Evolutionary conservation across 2,888 invertebrate species (phyloP).

Genomic region (Acanthosoma haemorrhoidale): DNA sequence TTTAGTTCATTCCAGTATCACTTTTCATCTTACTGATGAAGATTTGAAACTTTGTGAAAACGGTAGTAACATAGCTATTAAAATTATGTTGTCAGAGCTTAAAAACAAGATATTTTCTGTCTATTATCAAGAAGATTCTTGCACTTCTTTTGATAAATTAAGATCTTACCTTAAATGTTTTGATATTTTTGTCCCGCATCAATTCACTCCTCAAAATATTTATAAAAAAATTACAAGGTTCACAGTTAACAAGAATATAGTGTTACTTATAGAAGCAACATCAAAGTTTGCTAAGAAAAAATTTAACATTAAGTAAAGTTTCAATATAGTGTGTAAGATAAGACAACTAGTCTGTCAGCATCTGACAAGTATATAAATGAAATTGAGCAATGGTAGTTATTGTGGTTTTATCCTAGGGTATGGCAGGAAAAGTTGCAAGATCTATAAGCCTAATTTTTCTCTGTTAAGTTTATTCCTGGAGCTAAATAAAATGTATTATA

Average conservation of each 20-base stretch:
- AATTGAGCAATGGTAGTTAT: too few species aligned
- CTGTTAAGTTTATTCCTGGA: too few species aligned
- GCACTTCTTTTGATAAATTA: constrained; percentile 32
- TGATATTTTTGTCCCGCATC: constrained; percentile 36
- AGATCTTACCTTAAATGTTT: constrained; percentile 38
- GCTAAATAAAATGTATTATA: too few species aligned
- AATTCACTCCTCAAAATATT: constrained; percentile 34
- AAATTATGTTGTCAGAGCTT: constrained; percentile 38
- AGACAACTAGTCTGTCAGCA: too few species aligned
- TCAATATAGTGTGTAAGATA: too few species aligned
- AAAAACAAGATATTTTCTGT: constrained; percentile 37
- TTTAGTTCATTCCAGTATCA: constrained; percentile 40
- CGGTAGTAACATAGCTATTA: constrained; percentile 37
- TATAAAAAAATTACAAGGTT: constrained; percentile 39
- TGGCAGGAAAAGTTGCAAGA: too few species aligned
- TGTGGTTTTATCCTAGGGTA: too few species aligned
- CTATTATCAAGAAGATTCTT: constrained; percentile 37
- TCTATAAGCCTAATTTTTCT: too few species aligned
- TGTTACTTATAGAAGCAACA: constrained; percentile 38
- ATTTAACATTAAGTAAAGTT: too few species aligned
- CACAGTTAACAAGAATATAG: constrained; percentile 36
- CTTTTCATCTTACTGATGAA: constrained; percentile 37
- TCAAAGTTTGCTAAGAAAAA: constrained; percentile 42
- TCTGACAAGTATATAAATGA: too few species aligned
- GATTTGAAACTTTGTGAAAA: constrained; percentile 38